Base-by-base conservation (phyloP, 1,140 invertebrate species). In the Pachyrhynchus sulphureomaculatus region DNA sequence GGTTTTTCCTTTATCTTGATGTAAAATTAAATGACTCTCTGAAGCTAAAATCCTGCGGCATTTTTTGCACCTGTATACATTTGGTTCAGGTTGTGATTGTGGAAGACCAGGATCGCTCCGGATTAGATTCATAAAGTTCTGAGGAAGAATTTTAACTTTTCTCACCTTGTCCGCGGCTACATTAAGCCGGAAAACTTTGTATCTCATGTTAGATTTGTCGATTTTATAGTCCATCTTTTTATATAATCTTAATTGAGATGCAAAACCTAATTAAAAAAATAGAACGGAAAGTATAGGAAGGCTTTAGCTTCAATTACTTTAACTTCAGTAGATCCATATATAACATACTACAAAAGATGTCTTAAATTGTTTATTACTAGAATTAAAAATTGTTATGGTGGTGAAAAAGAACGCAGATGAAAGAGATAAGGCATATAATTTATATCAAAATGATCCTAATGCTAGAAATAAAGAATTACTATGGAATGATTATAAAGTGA, bases 141-240 rank as follows among this genome's bases (percentile, higher is more conserved):
- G 87, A 0, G 90, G 90, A 42, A 93, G 77, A 67, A 93, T 91
- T 79, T 89, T 91, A 0, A 87, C 90, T 81, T 91, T 89, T 64
- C 86, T 84, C 10, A 92, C 82, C 72, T 89, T 86, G 68, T 91
- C 87, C n/a, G 89, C 86, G 32, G 90, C 89, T 61, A 90, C 80
- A 68, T 85, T 85, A 29, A 93, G 76, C 13, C 88, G 81, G 69
- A 89, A 92, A 72, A 89, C 82, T 71, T 89, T 90, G 65, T 86
- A 93, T n/a, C 34, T 21, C 32, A 54, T 62, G 33, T 55, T 15
- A 10, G 21, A 26, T n/a, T n/a, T 36, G 13, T 62, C 24, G 15
- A 62, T 54, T 15, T 72, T 79, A 66, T 81, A 92, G 4, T 82
- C 82, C 89, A 93, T 92, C 48, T 85, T 83, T 26, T 87, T 83